Percentiles rank a stretch among this genome's conserved stretches.
These are phyloP conservation scores for Tauraco hartlaubi DNA, from an alignment of 2,797 vertebrate genomes.

Conservation along the genomic window DNA sequence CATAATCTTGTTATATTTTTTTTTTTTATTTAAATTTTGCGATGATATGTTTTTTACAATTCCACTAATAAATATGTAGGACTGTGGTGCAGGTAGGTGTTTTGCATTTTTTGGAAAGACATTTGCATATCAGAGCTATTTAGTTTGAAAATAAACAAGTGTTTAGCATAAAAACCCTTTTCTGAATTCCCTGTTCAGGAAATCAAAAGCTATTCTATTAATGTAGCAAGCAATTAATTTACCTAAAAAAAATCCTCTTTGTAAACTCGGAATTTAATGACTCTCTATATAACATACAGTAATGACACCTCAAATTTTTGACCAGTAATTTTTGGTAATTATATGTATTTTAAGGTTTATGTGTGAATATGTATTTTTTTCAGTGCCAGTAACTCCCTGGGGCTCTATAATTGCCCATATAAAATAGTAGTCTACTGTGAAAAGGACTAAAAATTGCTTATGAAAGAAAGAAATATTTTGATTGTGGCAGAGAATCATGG, in stretches of 20 bases:
- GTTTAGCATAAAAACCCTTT: neutral
- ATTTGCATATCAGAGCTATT: conserved; percentile 4
- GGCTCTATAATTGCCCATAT: neutral
- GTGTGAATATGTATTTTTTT: neutral
- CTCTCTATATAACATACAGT: neutral
- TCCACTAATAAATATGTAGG: neutral
- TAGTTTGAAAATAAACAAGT: neutral
- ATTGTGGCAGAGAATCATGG: neutral
- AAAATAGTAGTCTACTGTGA: neutral
- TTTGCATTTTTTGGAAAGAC: neutral
- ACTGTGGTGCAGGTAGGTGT: neutral
- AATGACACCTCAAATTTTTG: neutral
- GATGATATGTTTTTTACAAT: neutral
- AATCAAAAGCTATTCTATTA: neutral
- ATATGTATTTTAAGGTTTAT: neutral
- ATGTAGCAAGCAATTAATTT: neutral
- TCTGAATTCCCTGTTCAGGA: neutral
- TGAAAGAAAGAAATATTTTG: neutral
- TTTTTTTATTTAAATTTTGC: neutral
- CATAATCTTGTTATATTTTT: neutral
- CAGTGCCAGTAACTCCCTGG: neutral
- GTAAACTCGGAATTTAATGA: neutral
- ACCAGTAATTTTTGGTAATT: neutral
- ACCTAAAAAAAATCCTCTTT: neutral
- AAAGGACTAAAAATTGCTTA: neutral